Conservation (phyloP, 2,888 invertebrate species). For the Cecidostiba fungosa region DNA sequence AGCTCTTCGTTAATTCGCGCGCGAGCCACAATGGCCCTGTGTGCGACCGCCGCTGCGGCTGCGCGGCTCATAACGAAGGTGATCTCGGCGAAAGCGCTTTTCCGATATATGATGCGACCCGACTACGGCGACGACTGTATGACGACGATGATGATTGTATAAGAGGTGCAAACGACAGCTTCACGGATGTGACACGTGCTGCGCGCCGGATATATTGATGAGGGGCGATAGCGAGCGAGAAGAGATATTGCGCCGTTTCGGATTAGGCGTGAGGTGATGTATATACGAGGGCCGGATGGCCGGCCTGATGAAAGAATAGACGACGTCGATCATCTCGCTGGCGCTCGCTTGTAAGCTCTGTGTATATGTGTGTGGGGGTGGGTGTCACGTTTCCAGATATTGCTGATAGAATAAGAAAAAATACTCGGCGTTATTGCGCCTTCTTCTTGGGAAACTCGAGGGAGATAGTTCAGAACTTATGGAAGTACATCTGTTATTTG, state of each 20-base stretch:
- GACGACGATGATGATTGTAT: background rate
- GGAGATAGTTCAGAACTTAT: constrained; percentile 9
- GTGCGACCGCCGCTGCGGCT: background rate
- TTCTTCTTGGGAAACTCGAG: background rate
- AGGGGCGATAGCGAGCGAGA: background rate
- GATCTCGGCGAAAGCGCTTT: background rate
- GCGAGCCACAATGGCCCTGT: background rate
- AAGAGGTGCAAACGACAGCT: background rate
- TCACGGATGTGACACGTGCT: background rate
- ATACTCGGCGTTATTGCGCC: background rate
- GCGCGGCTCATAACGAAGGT: constrained; percentile 12
- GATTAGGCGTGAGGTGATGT: constrained; percentile 1
- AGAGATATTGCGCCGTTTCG: background rate
- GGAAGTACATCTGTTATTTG: constrained; percentile 13
- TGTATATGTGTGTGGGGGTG: background rate
- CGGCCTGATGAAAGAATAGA: background rate
- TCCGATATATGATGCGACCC: background rate
- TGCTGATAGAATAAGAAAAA: background rate
- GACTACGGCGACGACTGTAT: background rate
- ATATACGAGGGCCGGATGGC: background rate
- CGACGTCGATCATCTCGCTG: background rate
- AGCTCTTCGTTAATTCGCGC: constrained; percentile 40
- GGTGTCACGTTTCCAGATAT: background rate
- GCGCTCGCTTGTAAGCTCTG: background rate
- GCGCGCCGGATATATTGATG: background rate